Conservation (phyloP, 2,888 invertebrate genomes). For the Anthoptus insignis region DNA sequence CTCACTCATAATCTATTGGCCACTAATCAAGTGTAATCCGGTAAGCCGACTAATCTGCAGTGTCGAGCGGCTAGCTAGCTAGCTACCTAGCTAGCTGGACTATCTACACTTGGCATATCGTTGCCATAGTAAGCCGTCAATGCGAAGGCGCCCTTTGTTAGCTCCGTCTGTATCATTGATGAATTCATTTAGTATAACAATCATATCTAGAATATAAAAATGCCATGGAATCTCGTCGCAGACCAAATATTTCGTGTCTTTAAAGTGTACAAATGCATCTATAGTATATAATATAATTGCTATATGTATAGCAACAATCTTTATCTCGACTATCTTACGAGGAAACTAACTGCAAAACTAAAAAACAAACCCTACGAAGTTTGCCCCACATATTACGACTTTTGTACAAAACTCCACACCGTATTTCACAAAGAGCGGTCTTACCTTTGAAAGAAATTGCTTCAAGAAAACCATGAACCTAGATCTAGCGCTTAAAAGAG, state of each 20-base stretch:
- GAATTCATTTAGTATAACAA: neutral
- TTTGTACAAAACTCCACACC: constrained; percentile 11
- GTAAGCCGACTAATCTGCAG: constrained; percentile 55
- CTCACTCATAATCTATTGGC: constrained; percentile 56
- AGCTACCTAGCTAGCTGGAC: neutral
- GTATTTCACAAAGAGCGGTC: constrained; percentile 14
- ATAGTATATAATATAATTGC: no score
- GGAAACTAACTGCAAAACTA: neutral
- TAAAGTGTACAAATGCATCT: no score
- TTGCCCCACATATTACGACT: constrained; percentile 15
- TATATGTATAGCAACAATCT: no score
- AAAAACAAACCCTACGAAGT: neutral
- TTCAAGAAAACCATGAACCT: constrained; percentile 20
- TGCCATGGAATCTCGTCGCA: no score
- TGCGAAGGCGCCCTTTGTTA: constrained; percentile 18
- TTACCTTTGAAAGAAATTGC: constrained; percentile 30
- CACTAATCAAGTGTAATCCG: constrained; percentile 68
- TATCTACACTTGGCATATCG: constrained; percentile 21
- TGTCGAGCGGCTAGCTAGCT: constrained; percentile 25
- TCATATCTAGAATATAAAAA: neutral
- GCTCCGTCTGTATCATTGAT: neutral
- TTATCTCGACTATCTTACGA: neutral
- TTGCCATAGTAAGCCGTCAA: constrained; percentile 23
- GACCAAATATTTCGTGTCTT: no score
- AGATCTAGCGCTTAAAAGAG: constrained; percentile 19